Evolutionary conservation across 2,113 vertebrate genomes (phyloP).

Genomic region (Colius striatus): DNA sequence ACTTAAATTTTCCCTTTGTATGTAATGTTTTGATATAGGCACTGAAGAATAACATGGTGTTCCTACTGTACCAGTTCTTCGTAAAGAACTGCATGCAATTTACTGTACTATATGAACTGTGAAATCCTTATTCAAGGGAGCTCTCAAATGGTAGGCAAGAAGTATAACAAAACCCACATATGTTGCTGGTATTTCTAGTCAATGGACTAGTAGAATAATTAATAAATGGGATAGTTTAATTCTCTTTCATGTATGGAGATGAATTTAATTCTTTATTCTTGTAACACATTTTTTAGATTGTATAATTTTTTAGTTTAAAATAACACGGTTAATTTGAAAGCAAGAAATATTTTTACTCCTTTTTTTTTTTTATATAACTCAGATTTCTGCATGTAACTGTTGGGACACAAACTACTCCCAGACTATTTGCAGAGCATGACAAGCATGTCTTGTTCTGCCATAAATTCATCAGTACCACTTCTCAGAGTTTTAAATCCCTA

Average conservation of each 20-base stretch:
- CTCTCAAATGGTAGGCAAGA: not conserved
- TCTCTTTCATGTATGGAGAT: slow-evolving; percentile 23
- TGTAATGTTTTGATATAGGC: not conserved
- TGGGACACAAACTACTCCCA: slow-evolving; percentile 55
- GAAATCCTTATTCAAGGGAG: slow-evolving; percentile 15
- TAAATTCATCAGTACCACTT: slow-evolving; percentile 52
- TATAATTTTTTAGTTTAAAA: slow-evolving; percentile 43
- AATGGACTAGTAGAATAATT: not conserved
- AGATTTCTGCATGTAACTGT: slow-evolving; percentile 44
- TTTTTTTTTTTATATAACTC: not conserved
- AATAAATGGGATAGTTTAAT: slow-evolving; percentile 39
- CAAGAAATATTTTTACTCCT: slow-evolving; percentile 19
- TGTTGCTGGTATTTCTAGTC: not conserved
- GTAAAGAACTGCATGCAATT: not conserved
- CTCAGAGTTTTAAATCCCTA: slow-evolving; percentile 54
- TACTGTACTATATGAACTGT: not conserved
- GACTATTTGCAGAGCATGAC: slow-evolving; percentile 9
- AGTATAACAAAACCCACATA: not conserved
- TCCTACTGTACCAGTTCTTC: not conserved
- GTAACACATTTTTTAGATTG: not conserved
- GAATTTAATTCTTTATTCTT: slow-evolving; percentile 25
- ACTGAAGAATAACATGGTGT: not conserved
- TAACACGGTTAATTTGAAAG: slow-evolving; percentile 48
- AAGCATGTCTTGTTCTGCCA: slow-evolving; percentile 57
- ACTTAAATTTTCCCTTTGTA: not conserved